These are phyloP conservation scores for Conus betulinus DNA, from an alignment of 1,140 invertebrate species.

Conservation along the genomic window DNA sequence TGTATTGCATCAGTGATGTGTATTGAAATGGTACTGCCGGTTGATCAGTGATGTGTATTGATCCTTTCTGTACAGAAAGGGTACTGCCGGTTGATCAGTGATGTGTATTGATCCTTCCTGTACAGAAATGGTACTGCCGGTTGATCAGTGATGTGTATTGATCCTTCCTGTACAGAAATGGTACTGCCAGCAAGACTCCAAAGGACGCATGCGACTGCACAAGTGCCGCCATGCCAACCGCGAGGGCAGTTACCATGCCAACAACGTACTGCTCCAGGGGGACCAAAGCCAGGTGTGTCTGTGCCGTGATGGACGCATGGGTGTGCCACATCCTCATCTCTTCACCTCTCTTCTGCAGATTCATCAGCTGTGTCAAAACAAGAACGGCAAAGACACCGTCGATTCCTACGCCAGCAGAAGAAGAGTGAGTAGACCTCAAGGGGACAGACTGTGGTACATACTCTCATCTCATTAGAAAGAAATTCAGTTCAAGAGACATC, in stretches of 20 bases:
- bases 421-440: conserved; percentile 1
- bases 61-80: too few species aligned
- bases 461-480: too few species aligned
- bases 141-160: neutral
- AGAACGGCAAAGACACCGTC: neutral
- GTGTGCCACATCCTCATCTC: neutral
- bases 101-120: too few species aligned
- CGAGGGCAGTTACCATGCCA: neutral
- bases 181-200: conserved; percentile 86
- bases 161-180: conserved; percentile 80
- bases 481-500: too few species aligned
- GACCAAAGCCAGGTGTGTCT: conserved; percentile 20
- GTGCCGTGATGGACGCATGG: conserved; percentile 21
- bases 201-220: conserved; percentile 77
- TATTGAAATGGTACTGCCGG: too few species aligned
- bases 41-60: too few species aligned
- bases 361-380: neutral
- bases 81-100: too few species aligned
- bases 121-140: too few species aligned
- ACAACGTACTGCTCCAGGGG: neutral
- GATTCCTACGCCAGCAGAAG: conserved; percentile 26
- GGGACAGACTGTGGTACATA: too few species aligned
- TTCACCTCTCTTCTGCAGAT: neutral
- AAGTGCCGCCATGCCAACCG: conserved; percentile 66
- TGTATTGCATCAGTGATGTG: too few species aligned